phyloP scores from a whole-genome alignment of 2,888 invertebrate species.

The Phlogophora meticulosa region DNA sequence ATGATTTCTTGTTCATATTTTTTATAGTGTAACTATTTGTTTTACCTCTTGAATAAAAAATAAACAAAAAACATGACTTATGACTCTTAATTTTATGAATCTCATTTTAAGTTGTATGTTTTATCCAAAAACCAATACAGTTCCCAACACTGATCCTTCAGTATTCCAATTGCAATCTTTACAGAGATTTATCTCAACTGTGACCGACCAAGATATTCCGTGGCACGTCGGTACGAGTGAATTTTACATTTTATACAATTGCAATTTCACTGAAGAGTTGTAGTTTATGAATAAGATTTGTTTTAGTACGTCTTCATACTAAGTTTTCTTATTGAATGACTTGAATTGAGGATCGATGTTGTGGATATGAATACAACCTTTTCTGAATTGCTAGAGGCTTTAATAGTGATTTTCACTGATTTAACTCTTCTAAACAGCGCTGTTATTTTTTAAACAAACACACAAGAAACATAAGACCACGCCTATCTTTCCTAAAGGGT shows the following conservation, averaged over 20 bases:
- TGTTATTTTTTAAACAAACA: too few species aligned
- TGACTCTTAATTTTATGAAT: too few species aligned
- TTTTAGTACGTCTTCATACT: conserved; percentile 3
- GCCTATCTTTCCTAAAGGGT: too few species aligned
- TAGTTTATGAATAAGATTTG: conserved; percentile 47
- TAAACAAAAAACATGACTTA: too few species aligned
- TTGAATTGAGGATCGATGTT: not conserved
- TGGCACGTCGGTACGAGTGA: conserved; percentile 34
- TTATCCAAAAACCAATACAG: conserved; percentile 6
- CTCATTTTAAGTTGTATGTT: not conserved
- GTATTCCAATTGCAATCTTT: conserved; percentile 38
- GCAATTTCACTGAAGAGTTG: conserved; percentile 38
- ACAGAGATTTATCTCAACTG: conserved; percentile 56
- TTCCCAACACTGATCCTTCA: conserved; percentile 3
- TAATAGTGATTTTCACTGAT: too few species aligned
- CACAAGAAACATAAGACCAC: too few species aligned
- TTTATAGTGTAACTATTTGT: too few species aligned
- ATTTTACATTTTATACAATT: conserved; percentile 56
- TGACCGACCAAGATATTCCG: conserved; percentile 50
- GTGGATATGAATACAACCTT: not conserved
- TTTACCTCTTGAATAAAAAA: too few species aligned
- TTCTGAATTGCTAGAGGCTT: not conserved
- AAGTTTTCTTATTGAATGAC: conserved; percentile 15
- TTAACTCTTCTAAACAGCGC: too few species aligned
- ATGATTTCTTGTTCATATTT: too few species aligned